Conservation (phyloP, 1,140 invertebrate genomes). For the Bombus polaris region DNA sequence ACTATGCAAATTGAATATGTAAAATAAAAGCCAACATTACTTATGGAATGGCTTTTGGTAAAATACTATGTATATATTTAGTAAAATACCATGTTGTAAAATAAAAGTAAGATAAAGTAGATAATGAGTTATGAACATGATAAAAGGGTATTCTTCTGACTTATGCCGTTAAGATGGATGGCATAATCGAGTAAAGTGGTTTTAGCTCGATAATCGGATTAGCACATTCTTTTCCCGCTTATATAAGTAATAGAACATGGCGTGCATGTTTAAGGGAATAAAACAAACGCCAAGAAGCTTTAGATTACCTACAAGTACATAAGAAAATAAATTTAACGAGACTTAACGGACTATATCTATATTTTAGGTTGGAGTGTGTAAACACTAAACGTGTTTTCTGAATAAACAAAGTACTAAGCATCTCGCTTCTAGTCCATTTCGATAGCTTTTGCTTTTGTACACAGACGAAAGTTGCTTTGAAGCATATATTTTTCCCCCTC, state of each 20-base stretch:
- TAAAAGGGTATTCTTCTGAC: no score
- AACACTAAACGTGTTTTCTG: slow-evolving; percentile 3
- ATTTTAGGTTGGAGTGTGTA: background rate
- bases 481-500: background rate
- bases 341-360: slow-evolving; percentile 15
- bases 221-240: background rate
- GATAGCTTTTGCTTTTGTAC: background rate
- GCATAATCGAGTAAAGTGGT: background rate
- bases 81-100: no score
- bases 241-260: background rate
- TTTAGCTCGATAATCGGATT: background rate
- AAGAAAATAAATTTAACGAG: slow-evolving; percentile 27
- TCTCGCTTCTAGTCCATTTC: background rate
- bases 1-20: no score
- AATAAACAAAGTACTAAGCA: slow-evolving; percentile 14
- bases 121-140: no score
- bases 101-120: no score
- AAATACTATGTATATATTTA: no score
- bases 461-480: no score
- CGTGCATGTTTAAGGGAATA: background rate
- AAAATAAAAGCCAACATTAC: no score
- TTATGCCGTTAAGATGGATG: background rate
- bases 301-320: slow-evolving; percentile 5
- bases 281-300: background rate
- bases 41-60: no score